Base-by-base conservation (phyloP, 2,113 vertebrate genomes). In the Clinocottus analis region DNA sequence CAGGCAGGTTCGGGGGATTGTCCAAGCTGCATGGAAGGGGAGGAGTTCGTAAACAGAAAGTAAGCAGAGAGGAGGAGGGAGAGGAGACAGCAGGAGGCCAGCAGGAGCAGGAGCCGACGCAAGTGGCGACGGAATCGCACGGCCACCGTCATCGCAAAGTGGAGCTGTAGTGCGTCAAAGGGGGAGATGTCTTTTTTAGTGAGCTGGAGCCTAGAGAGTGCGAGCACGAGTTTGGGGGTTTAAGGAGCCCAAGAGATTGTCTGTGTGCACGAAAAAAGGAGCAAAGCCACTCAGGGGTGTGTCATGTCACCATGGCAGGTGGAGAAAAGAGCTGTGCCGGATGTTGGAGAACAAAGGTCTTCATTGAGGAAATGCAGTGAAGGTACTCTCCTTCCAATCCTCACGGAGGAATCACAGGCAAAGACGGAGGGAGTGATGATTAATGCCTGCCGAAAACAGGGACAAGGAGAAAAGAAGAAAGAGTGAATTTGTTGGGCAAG, bases 301-400 rank as follows among this genome's bases (percentile, higher is more conserved):
- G 94, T 99, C 96, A 98, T 98, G 98, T 99, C 95, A 99, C 98
- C 98, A 99, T 99, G 92, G 96, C 97, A 97, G 94, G 94, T 90
- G 94, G 72, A 75, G 72, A 83, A 41, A 61, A 62, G 74, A 84
- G 74, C 59, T 56, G 75, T 31, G 75, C 67, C 8, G 60, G 87
- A 82, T 85, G 78, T 85, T 53, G 93, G 92, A 89, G 92, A 92
- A 68, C 84, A 93, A 70, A 49, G 53, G 74, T 85, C 87, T 87
- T 87, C 80, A 76, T 37, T 70, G 80, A 79, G 73, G 60, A 60
- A 82, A 81, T 2, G 37, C 41, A 17, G 76, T 58, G 1, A 13
- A 68, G 68, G 77, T 23, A 29, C 53, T 75, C 45, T 73, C n/a
- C 79, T 87, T 78, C 77, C 63, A 60, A 31, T 75, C 89, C 72